A percentile compares a stretch with the other conserved stretches of the same genome.
Conservation (phyloP, 2,797 vertebrate genomes). For the Bovichtus variegatus region DNA sequence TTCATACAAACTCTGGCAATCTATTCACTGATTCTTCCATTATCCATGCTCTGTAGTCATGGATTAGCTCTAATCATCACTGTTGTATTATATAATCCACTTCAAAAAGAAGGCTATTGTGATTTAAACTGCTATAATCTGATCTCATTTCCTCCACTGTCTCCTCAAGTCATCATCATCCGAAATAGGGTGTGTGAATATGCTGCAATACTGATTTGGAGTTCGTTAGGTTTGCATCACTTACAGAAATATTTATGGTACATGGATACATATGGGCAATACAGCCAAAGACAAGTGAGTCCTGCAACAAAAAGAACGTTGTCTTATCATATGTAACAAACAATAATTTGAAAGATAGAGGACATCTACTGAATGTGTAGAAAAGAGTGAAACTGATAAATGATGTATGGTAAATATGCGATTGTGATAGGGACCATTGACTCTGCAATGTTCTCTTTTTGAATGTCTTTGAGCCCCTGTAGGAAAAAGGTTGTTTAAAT, state of each 20-base stretch:
- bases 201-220: conserved; percentile 1
- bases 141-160: conserved; percentile 62
- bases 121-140: conserved; percentile 69
- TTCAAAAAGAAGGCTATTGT: conserved; percentile 60
- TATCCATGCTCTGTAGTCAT: conserved; percentile 55
- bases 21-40: conserved; percentile 46
- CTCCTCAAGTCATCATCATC: conserved; percentile 65
- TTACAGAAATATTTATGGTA: background rate
- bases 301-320: background rate
- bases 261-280: background rate
- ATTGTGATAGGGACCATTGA: conserved; percentile 6
- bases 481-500: conserved; percentile 14
- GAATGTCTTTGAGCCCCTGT: conserved; percentile 5
- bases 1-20: conserved; percentile 44
- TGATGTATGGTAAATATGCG: background rate
- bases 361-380: background rate
- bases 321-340: background rate
- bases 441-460: background rate
- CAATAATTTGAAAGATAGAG: background rate
- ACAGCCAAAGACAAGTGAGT: background rate
- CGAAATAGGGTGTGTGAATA: conserved; percentile 26
- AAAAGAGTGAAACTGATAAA: conserved; percentile 7
- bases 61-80: conserved; percentile 71
- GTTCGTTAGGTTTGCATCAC: conserved; percentile 4
- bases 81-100: conserved; percentile 68